These are phyloP conservation scores for Acanthurus leucopareius DNA, from an alignment of 2,797 vertebrate species.

Conservation along the genomic window DNA sequence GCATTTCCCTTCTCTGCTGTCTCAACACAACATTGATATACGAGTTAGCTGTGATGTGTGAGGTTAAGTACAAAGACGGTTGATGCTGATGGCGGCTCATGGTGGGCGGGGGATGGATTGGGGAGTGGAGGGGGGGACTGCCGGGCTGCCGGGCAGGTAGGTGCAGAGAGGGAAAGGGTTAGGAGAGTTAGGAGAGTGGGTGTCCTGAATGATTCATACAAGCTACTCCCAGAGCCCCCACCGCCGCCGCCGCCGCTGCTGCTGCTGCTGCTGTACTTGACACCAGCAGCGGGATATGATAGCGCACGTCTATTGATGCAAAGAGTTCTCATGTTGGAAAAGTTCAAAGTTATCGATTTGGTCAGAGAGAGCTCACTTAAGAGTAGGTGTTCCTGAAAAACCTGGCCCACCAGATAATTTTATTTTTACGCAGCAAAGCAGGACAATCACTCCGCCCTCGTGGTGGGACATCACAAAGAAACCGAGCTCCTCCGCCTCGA, in stretches of 20 bases:
- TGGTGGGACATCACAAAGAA: conserved; percentile 51
- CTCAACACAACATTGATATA: conserved; percentile 77
- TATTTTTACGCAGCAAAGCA: conserved; percentile 65
- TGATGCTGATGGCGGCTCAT: conserved; percentile 62
- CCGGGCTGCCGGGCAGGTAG: conserved; percentile 55
- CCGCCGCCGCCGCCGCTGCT: no score
- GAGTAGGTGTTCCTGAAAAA: conserved; percentile 68
- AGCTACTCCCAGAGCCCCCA: conserved; percentile 55
- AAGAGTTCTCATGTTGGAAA: conserved; percentile 66
- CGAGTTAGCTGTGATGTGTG: conserved; percentile 78
- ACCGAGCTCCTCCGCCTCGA: conserved; percentile 2
- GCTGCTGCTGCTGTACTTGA: conserved; percentile 45
- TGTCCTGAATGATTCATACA: conserved; percentile 78
- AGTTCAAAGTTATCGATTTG: conserved; percentile 78
- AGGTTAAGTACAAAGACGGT: conserved; percentile 83
- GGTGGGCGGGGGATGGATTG: conserved; percentile 58
- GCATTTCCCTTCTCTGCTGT: conserved; percentile 62
- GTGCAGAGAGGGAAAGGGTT: conserved; percentile 63
- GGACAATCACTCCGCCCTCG: conserved; percentile 27
- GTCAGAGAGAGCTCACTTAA: conserved; percentile 50
- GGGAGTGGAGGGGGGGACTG: conserved; percentile 17
- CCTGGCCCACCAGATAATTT: conserved; percentile 63
- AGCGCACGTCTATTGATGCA: conserved; percentile 61
- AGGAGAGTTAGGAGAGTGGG: conserved; percentile 74
- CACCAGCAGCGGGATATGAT: conserved; percentile 61